phyloP scores from a whole-genome alignment of 2,888 invertebrate genomes.

The Cabera pusaria region DNA sequence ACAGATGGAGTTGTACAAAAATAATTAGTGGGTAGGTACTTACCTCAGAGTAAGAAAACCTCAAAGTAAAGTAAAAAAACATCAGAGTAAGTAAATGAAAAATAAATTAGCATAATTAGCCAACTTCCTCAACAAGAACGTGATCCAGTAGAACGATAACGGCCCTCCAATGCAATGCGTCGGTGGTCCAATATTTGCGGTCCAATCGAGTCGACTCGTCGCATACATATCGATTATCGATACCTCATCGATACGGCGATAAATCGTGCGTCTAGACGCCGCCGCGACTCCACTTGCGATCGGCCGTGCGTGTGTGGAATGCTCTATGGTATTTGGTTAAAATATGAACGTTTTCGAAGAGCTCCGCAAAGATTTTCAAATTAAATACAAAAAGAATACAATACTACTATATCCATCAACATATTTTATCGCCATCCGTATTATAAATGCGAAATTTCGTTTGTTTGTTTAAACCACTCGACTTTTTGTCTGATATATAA shows the following conservation, averaged over 20 bases:
- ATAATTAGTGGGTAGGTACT: no score
- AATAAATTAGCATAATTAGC: constrained; percentile 1
- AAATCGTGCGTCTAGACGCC: constrained; percentile 45
- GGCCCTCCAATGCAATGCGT: constrained; percentile 29
- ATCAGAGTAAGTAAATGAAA: no score
- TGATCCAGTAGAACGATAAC: constrained; percentile 6
- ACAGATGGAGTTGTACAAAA: no score
- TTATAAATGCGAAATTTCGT: no score
- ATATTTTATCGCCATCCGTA: no score
- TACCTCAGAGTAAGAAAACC: no score
- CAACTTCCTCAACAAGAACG: constrained; percentile 9
- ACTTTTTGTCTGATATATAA: no score
- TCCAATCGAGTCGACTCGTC: constrained; percentile 39
- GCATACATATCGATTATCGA: constrained; percentile 43
- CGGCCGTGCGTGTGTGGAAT: constrained; percentile 44
- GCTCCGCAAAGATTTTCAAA: constrained; percentile 8
- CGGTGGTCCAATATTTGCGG: constrained; percentile 58
- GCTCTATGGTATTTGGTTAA: constrained; percentile 27
- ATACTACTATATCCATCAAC: no score
- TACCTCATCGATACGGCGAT: constrained; percentile 25
- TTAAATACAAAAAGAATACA: neutral
- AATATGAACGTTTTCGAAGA: neutral
- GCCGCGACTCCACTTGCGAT: constrained; percentile 45
- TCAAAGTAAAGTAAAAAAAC: no score
- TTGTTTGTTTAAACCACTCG: no score